Base-by-base conservation (phyloP, 2,888 invertebrate species). In the Oegoconia quadripuncta region DNA sequence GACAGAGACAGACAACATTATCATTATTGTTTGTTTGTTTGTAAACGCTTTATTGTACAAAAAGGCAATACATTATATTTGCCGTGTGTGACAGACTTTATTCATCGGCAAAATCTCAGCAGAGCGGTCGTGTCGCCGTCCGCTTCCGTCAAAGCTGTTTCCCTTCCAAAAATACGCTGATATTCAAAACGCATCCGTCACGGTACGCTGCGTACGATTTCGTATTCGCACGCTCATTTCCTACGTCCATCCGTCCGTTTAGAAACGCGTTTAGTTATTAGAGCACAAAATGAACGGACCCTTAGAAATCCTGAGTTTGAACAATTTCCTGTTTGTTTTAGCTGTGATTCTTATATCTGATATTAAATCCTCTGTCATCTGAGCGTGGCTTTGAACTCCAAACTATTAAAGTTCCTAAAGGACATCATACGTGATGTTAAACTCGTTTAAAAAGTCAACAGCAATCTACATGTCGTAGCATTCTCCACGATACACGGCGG, bases 141-240 rank as follows among this genome's bases (percentile, higher is more conserved):
- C 63, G 72, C 70, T 73, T 72, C 74, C 73, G 71, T 64, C 73
- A 67, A 72, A 71, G 50, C 61, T 46, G 62, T 64, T 71, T 76
- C 73, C 70, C 56, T 75, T 74, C 74, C 77, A 74, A 79, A 79
- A 75, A 75, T 75, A 77, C 64, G 48, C 67, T 60, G 68, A 59
- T 72, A 74, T 74, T 72, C 69, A 57, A 55, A 66, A 71, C 72
- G 63, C 74, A 71, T 72, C 64, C 64, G 74, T 68, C 65, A 63
- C 65, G 64, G 60, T 59, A 56, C 64, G 59, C 45, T 62, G 64
- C 58, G 52, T 67, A 52, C 59, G 62, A 64, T 64, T 64, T 63
- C 54, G 57, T 59, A 63, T 64, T 68, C 55, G 62, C 66, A 63
- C 59, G 58, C 58, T 67, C 50, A 54, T 68, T 67, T 62, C 57